Conservation (phyloP, 2,888 invertebrate species). For the Nomada fucata region DNA sequence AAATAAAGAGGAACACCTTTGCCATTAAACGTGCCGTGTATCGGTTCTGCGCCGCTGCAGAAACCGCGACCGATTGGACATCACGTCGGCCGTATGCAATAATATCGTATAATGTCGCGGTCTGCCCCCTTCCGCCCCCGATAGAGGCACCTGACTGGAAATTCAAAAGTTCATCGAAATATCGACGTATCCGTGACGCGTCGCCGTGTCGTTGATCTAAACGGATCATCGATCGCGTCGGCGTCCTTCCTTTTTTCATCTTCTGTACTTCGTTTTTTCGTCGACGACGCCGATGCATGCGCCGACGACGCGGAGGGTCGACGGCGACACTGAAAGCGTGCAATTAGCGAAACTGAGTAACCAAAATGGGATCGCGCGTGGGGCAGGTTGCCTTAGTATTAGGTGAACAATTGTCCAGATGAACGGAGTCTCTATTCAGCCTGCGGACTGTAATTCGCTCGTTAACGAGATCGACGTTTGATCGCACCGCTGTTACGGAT, state of each 20-base stretch:
- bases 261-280: neutral
- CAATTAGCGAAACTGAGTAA: slow-evolving; percentile 42
- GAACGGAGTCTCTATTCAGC: neutral
- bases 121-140: neutral
- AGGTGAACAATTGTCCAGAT: neutral
- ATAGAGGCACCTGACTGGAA: slow-evolving; percentile 16
- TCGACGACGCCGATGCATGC: too few species aligned
- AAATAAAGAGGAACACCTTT: neutral
- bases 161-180: slow-evolving; percentile 48
- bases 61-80: neutral
- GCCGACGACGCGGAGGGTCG: neutral
- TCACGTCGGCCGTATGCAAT: neutral
- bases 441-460: slow-evolving; percentile 17
- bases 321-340: neutral
- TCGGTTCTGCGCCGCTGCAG: slow-evolving; percentile 1
- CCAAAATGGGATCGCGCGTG: neutral
- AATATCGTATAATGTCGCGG: slow-evolving; percentile 20
- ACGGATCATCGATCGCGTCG: slow-evolving; percentile 4
- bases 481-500: slow-evolving; percentile 1
- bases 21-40: neutral
- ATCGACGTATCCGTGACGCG: slow-evolving; percentile 39
- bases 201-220: neutral
- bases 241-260: neutral
- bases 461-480: slow-evolving; percentile 46
- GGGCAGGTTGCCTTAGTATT: neutral